Evolutionary conservation across 2,797 vertebrate genomes (phyloP).

Genomic region (Eulemur rubriventer): DNA sequence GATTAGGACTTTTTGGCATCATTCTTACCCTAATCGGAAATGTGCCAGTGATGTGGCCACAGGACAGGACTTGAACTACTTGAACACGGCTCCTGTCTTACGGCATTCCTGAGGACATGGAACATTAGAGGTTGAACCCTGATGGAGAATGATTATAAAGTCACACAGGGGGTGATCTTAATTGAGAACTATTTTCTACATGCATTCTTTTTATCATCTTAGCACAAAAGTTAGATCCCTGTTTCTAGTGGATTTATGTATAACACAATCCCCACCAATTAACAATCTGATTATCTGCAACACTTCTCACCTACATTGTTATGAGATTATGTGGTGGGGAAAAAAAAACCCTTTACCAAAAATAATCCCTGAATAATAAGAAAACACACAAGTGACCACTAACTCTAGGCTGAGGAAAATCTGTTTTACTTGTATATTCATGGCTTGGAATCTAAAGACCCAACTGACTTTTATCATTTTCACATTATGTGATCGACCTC

Average conservation of each 20-base stretch:
- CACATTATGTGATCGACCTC: constrained; percentile 60
- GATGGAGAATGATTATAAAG: neutral
- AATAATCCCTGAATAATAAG: neutral
- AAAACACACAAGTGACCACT: neutral
- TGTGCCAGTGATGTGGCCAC: neutral
- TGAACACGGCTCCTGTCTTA: neutral
- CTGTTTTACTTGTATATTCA: neutral
- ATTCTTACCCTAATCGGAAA: neutral
- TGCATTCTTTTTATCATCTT: neutral
- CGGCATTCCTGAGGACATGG: neutral
- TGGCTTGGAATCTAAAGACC: neutral
- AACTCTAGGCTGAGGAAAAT: neutral
- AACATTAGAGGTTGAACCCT: neutral
- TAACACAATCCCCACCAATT: neutral
- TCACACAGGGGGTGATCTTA: neutral
- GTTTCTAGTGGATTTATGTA: neutral
- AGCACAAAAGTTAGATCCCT: neutral
- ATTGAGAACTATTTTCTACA: neutral
- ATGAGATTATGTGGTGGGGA: too few species aligned
- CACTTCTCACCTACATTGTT: neutral
- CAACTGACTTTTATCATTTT: neutral
- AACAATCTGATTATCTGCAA: neutral
- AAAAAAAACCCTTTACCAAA: neutral
- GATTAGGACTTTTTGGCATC: neutral
- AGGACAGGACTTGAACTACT: neutral